Conservation (phyloP, 2,888 invertebrate genomes). For the Lacanobia oleracea region DNA sequence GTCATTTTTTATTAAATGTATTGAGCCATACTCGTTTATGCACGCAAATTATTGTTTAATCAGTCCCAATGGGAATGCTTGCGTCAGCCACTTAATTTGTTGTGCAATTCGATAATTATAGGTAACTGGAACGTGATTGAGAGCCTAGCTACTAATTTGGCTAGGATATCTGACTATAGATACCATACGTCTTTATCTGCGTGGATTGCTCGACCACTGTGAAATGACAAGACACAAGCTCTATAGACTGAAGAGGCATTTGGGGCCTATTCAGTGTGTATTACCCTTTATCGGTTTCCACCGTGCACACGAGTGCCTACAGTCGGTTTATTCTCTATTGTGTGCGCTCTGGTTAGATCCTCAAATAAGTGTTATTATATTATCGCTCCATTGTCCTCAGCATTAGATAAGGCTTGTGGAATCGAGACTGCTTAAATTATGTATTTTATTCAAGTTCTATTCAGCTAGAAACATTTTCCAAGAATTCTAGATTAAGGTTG, state of each 20-base stretch:
- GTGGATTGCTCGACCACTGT: conserved; percentile 36
- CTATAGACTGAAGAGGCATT: conserved; percentile 46
- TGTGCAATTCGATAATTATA: conserved; percentile 57
- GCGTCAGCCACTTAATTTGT: conserved; percentile 56
- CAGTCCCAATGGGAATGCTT: conserved; percentile 41
- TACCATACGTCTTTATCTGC: conserved; percentile 24
- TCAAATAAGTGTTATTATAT: conserved; percentile 53
- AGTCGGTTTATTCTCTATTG: conserved; percentile 47
- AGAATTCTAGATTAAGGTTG: background rate
- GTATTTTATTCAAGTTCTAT: conserved; percentile 9
- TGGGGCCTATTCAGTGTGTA: conserved; percentile 48
- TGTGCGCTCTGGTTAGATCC: conserved; percentile 36
- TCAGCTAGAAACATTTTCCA: background rate
- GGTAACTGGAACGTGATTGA: conserved; percentile 69
- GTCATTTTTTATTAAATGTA: conserved; percentile 9
- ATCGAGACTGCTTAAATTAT: conserved; percentile 21
- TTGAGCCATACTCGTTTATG: conserved; percentile 14
- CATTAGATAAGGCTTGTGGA: conserved; percentile 40
- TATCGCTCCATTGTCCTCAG: conserved; percentile 47
- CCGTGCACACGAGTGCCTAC: conserved; percentile 31
- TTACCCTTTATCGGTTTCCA: conserved; percentile 47
- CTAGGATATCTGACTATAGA: conserved; percentile 57
- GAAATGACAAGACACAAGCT: conserved; percentile 53
- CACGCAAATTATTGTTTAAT: conserved; percentile 46
- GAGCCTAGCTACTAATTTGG: conserved; percentile 68